A percentile compares a stretch with the other conserved stretches of the same genome.
Conservation (phyloP, 2,797 vertebrate genomes). For the Remorina albescens region DNA sequence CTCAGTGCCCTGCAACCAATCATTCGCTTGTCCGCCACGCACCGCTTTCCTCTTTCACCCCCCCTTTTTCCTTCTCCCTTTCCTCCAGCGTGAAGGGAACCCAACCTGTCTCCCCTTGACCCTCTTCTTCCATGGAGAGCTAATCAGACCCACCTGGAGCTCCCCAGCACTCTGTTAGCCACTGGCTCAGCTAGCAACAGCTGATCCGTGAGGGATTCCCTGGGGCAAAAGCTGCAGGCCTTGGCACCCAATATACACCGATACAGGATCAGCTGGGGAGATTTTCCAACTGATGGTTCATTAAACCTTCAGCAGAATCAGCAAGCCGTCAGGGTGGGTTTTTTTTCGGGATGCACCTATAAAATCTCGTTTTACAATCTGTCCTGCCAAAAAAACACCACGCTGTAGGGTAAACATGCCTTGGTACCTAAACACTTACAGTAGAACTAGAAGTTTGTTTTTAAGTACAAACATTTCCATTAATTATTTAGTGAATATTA, state of each 20-base stretch:
- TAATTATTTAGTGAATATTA: neutral
- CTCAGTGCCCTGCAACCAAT: constrained; percentile 65
- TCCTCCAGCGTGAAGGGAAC: constrained; percentile 67
- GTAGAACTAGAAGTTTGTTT: too few species aligned
- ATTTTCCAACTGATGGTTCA: constrained; percentile 69
- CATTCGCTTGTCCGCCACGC: constrained; percentile 59
- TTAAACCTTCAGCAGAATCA: constrained; percentile 65
- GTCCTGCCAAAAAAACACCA: neutral
- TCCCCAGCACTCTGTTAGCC: constrained; percentile 72
- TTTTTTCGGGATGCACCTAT: constrained; percentile 33
- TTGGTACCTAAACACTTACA: neutral
- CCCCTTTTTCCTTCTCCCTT: constrained; percentile 36
- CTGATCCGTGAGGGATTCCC: constrained; percentile 74
- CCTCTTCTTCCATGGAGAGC: constrained; percentile 76
- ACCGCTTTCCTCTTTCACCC: constrained; percentile 48
- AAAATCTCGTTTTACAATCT: constrained; percentile 18
- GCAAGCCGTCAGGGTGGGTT: constrained; percentile 37
- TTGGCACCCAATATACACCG: constrained; percentile 68
- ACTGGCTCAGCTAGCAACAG: constrained; percentile 81
- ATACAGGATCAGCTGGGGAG: constrained; percentile 61
- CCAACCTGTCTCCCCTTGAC: constrained; percentile 78
- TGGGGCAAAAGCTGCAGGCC: constrained; percentile 54
- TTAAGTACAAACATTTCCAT: neutral
- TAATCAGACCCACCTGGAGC: constrained; percentile 85
- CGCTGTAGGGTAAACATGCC: constrained; percentile 7